phyloP scores from a whole-genome alignment of 2,888 invertebrate genomes.

The Sicus ferrugineus region DNA sequence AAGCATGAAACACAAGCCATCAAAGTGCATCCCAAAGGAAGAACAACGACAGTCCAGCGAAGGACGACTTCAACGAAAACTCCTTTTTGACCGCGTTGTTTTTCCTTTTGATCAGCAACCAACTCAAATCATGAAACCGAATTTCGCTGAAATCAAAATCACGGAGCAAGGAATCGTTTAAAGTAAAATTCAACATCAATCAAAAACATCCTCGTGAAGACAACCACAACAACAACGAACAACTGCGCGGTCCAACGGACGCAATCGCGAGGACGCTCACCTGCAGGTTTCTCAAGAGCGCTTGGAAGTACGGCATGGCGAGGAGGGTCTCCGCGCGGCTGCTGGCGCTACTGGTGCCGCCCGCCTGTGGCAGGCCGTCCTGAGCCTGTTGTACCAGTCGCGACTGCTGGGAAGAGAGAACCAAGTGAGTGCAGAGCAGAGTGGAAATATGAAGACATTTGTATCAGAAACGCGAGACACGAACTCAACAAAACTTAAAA shows the following conservation, averaged over 20 bases:
- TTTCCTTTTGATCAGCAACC: conserved; percentile 1
- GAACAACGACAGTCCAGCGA: neutral
- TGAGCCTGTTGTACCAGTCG: conserved; percentile 61
- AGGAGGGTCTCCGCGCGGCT: conserved; percentile 61
- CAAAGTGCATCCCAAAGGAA: neutral
- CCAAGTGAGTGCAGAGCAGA: neutral
- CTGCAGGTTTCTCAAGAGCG: conserved; percentile 75
- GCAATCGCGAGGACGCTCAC: conserved; percentile 66
- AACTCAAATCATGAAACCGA: neutral
- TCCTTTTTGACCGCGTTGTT: conserved; percentile 13
- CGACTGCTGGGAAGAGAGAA: conserved; percentile 53
- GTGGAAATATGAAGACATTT: conserved; percentile 11
- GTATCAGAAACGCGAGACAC: conserved; percentile 23
- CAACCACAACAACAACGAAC: conserved; percentile 35
- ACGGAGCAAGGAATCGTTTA: neutral
- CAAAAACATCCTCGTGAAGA: conserved; percentile 19
- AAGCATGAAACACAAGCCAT: neutral
- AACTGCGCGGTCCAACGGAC: conserved; percentile 18
- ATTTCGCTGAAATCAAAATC: conserved; percentile 1
- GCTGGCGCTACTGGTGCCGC: conserved; percentile 63
- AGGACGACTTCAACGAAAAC: neutral
- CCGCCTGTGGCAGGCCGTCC: conserved; percentile 61
- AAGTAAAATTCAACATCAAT: conserved; percentile 24
- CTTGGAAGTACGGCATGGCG: conserved; percentile 73
- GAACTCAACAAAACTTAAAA: neutral